Percentiles rank a stretch among this genome's conserved stretches.
These are phyloP conservation scores for Drosophila pallidifrons DNA, from an alignment of 1,140 invertebrate genomes.

Conservation along the genomic window DNA sequence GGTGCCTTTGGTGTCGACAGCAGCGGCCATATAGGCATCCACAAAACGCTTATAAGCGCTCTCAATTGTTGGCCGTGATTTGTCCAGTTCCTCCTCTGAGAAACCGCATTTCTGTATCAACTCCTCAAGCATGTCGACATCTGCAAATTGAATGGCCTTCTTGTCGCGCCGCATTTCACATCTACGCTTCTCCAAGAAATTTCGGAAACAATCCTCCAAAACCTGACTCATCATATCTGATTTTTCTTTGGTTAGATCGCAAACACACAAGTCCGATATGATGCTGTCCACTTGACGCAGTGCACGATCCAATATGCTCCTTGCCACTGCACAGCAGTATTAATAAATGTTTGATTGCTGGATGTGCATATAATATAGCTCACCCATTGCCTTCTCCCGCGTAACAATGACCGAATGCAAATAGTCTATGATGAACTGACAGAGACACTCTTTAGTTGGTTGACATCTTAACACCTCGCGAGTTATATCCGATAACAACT, in stretches of 20 bases:
- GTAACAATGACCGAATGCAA: constrained; percentile 88
- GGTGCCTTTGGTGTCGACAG: constrained; percentile 63
- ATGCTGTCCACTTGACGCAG: constrained; percentile 71
- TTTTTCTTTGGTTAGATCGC: constrained; percentile 71
- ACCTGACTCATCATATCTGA: constrained; percentile 63
- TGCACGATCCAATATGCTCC: constrained; percentile 68
- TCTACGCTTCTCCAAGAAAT: constrained; percentile 73
- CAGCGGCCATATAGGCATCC: constrained; percentile 75
- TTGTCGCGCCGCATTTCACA: constrained; percentile 71
- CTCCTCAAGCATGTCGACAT: constrained; percentile 74
- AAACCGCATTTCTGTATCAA: constrained; percentile 70
- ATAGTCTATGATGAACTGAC: constrained; percentile 89
- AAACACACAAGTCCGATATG: constrained; percentile 75
- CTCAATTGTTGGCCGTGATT: constrained; percentile 72
- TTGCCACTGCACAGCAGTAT: constrained; percentile 57
- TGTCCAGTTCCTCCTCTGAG: constrained; percentile 60
- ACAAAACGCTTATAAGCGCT: constrained; percentile 77
- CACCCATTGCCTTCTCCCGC: constrained; percentile 86
- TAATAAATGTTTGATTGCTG: not conserved
- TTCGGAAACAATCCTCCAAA: constrained; percentile 78
- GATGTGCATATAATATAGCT: not conserved
- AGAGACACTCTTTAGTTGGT: constrained; percentile 86
- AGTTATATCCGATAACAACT: constrained; percentile 89
- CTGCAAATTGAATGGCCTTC: constrained; percentile 64
- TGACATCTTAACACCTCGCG: constrained; percentile 89